Evolutionary conservation across 2,113 vertebrate species (phyloP), one percentile per base, ranked within the genome.

Genomic region (Catagonus wagneri): DNA sequence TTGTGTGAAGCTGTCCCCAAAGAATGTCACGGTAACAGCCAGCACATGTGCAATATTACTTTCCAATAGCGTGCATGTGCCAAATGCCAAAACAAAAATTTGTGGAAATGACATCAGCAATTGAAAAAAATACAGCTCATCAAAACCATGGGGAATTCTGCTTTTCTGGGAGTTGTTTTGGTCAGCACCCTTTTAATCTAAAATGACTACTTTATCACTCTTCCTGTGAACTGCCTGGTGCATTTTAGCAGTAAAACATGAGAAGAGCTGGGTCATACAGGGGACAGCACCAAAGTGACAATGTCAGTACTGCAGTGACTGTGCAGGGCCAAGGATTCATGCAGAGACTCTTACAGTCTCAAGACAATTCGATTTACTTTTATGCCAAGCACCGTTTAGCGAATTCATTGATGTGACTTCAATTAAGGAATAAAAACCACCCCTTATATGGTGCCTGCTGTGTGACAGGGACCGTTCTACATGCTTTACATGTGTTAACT

Each of bases 1-100:
- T 97, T 97, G 88, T 96, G 95, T 92, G 96, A 97, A 91, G 36
- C 58, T 68, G 69, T 96, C 97, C 93, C 95, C 89, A 29, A 96
- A 97, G 66, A 69, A 80, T 69, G 83, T 84, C 66, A 90, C 36
- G n/a, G 66, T 84, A 97, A 93, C 96, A 90, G 91, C 72, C 93
- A 80, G 7, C 76, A 86, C 58, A 61, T 60, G 44, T 79, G 84
- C 72, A 79, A 90, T 81, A 63, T 72, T 97, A 81, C 94, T 96
- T 97, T 96, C 95, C 95, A 96, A 90, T 85, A 80, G 39, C 58
- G 58, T 23, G 14, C 39, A 34, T 94, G 80, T 97, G 96, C 95
- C 92, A 96, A 68, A 75, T 61, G 87, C 96, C 95, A 91, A 78
- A 83, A 93, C 74, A 76, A 93, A 86, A 91, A 76, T 96, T 94